Evolutionary conservation across 92 coral and sea anemone genomes (phyloP).

Genomic region (Epizoanthus scotinus): DNA sequence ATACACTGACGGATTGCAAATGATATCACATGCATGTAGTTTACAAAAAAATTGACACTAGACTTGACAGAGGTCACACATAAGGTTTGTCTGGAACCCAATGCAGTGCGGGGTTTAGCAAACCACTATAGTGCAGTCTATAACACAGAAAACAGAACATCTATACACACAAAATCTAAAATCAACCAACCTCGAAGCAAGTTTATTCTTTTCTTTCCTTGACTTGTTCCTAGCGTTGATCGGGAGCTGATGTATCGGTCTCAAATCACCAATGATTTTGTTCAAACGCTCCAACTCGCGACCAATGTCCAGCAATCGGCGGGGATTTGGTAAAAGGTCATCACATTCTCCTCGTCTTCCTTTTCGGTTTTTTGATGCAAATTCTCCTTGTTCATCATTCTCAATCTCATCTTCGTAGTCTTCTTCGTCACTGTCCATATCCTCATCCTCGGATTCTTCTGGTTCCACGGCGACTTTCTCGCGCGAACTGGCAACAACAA

Average conservation of each 20-base stretch:
- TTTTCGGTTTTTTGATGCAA: constrained; percentile 74
- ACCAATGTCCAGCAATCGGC: constrained; percentile 85
- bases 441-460: constrained; percentile 81
- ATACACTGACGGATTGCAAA: neutral
- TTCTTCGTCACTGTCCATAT: constrained; percentile 84
- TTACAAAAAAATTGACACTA: neutral
- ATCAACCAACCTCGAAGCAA: constrained; percentile 88
- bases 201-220: constrained; percentile 97
- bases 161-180: neutral
- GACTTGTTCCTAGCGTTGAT: constrained; percentile 91
- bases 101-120: neutral
- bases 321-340: constrained; percentile 95
- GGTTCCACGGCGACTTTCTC: constrained; percentile 42
- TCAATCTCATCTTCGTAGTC: constrained; percentile 81
- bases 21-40: neutral
- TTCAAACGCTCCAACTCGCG: constrained; percentile 90
- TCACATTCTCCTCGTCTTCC: constrained; percentile 94
- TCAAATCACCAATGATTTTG: constrained; percentile 84
- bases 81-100: neutral
- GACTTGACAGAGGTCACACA: too few relatives aligned
- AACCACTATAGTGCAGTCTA: neutral
- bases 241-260: constrained; percentile 94
- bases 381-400: constrained; percentile 61
- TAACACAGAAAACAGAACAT: constrained; percentile 1
- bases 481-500: neutral